Percentiles rank a stretch among this genome's conserved stretches.
phyloP scores from a whole-genome alignment of 2,888 invertebrate species.

The Microctonus aethiopoides region DNA sequence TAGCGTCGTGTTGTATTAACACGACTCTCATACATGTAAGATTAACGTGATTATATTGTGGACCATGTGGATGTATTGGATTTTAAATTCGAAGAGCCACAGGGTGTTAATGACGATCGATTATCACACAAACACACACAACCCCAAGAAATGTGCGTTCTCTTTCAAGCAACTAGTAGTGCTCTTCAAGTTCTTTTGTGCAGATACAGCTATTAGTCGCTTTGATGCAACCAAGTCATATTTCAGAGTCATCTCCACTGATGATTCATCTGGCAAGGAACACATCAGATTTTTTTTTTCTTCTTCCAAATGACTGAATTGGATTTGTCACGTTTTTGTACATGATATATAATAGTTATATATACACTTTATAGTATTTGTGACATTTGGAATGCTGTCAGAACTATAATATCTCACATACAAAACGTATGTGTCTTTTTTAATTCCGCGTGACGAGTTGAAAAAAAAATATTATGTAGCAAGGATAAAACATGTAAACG shows the following conservation, averaged over 20 bases:
- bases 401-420: not conserved
- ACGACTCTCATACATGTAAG: not conserved
- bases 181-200: conserved; percentile 30
- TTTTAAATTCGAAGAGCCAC: conserved; percentile 23
- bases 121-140: conserved; percentile 46
- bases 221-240: conserved; percentile 43
- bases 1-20: not conserved
- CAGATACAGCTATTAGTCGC: conserved; percentile 46
- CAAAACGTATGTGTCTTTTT: not conserved
- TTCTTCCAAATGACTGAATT: conserved; percentile 19
- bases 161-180: conserved; percentile 31
- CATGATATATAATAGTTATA: not conserved
- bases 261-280: conserved; percentile 19
- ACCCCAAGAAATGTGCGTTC: conserved; percentile 22
- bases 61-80: not conserved
- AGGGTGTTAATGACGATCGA: conserved; percentile 56
- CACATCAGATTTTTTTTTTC: conserved; percentile 7
- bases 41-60: conserved; percentile 27
- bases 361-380: not conserved
- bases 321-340: conserved; percentile 24
- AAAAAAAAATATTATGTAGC: not conserved
- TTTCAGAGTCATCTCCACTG: conserved; percentile 36
- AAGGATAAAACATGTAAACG: conserved; percentile 23
- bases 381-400: conserved; percentile 14
- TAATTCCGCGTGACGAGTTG: conserved; percentile 16